Evolutionary conservation across 2,113 vertebrate species (phyloP).

Genomic region (Arizona elegans): DNA sequence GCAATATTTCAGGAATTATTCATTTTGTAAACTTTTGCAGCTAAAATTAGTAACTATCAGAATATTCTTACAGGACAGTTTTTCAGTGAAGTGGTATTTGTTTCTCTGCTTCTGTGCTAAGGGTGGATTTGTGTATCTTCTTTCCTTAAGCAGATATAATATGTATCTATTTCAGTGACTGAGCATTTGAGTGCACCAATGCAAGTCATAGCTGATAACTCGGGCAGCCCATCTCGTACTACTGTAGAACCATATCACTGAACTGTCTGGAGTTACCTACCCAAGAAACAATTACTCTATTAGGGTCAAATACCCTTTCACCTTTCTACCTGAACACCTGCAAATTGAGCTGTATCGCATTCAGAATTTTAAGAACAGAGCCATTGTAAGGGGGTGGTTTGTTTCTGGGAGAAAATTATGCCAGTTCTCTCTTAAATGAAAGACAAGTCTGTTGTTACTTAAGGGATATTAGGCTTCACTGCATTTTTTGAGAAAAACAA

Average conservation of each 20-base stretch:
- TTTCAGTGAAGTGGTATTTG: constrained; percentile 37
- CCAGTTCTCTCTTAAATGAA: constrained; percentile 82
- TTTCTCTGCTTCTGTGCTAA: constrained; percentile 51
- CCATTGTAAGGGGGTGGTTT: constrained; percentile 83
- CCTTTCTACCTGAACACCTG: constrained; percentile 86
- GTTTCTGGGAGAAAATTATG: constrained; percentile 81
- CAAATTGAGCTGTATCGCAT: constrained; percentile 77
- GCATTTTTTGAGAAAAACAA: constrained; percentile 97
- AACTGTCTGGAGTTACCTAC: constrained; percentile 78
- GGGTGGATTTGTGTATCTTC: constrained; percentile 35
- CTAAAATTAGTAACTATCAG: not conserved
- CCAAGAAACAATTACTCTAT: constrained; percentile 66
- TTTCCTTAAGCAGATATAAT: constrained; percentile 31
- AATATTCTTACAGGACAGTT: constrained; percentile 36
- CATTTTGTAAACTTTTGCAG: not conserved
- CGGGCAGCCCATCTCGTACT: constrained; percentile 62
- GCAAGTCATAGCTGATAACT: constrained; percentile 63
- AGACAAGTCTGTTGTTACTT: constrained; percentile 91
- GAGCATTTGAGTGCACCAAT: constrained; percentile 57
- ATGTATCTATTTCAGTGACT: constrained; percentile 62
- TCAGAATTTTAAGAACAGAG: constrained; percentile 77
- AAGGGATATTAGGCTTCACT: constrained; percentile 86
- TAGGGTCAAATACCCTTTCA: constrained; percentile 75
- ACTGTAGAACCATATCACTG: constrained; percentile 67
- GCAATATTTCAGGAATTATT: constrained; percentile 25